Evolutionary conservation across 2,797 vertebrate species (phyloP).

Genomic region (Onychomys arenicola): DNA sequence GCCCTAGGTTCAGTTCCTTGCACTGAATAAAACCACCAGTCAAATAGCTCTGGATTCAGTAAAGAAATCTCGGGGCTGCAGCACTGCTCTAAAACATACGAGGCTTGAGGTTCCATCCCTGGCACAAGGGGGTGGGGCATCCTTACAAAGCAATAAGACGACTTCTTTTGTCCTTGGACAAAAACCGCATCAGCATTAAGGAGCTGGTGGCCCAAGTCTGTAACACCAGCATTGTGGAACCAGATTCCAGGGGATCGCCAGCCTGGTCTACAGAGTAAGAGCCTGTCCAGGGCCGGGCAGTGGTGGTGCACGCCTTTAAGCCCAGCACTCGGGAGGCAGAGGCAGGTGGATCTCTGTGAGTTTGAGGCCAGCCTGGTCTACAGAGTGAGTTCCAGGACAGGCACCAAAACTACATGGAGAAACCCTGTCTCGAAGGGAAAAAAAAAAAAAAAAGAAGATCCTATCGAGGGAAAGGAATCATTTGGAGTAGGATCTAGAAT

Average conservation of each 20-base stretch:
- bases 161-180: not conserved
- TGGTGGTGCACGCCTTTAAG: no score
- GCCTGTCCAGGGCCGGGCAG: no score
- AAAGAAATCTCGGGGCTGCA: not conserved
- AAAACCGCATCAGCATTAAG: not conserved
- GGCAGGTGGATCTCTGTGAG: no score
- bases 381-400: no score
- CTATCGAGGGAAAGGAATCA: not conserved
- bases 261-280: not conserved
- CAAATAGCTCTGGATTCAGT: slow-evolving; percentile 17
- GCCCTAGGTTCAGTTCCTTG: not conserved
- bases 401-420: no score
- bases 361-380: no score
- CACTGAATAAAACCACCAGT: not conserved
- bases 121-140: not conserved
- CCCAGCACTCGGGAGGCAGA: no score
- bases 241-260: not conserved
- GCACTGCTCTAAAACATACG: not conserved
- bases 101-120: not conserved
- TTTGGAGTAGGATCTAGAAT: not conserved
- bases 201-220: not conserved
- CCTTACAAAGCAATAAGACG: not conserved
- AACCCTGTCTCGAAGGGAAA: no score
- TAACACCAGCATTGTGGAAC: not conserved
- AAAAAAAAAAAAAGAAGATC: not conserved